Evolutionary conservation across 2,113 vertebrate species (phyloP), one percentile per base, ranked within the genome.

Genomic region (Origma solitaria): DNA sequence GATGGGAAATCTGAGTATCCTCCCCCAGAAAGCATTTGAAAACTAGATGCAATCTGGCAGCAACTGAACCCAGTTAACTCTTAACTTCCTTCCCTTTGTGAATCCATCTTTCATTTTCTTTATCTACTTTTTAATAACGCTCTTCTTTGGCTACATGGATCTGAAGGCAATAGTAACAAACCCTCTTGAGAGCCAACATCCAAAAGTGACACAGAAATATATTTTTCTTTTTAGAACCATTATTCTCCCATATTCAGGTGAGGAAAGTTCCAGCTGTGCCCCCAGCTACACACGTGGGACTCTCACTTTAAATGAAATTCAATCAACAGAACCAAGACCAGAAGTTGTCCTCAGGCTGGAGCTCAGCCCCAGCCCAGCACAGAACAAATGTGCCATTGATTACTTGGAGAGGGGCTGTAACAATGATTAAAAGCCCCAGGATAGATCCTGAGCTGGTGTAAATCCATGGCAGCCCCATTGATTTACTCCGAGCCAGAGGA

Each of bases 21-120:
- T 90, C 96, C 96, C 54, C 88, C 96, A 92, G 94, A 94, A 96
- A 92, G 79, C 94, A 92, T 94, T 95, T 95, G 88, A 93, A 96
- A 96, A 92, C 65, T 88, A 84, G 90, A 95, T 93, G 88, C 93
- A 96, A 97, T 96, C 94, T 96, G 93, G 88, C 31, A 95, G 76
- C 57, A 93, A 88, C 89, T 90, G 94, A 96, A 92, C 37, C 60
- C 45, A 22, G 65, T 96, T 96, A 95, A 96, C 92, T 79, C 86
- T 84, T 96, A 61, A 38, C 35, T 82, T 71, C 91, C 80, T 84
- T 81, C n/a, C n/a, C 42, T 75, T 91, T 64, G 25, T 88, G 65
- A 86, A 83, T 37, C n/a, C 61, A 60, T 51, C 90, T 88, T 91
- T 86, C 78, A 85, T 61, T 95, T 92, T 64, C 70, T 44, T 86